Evolutionary conservation across 2,888 invertebrate genomes (phyloP).

Genomic region (Parochlus steinenii): DNA sequence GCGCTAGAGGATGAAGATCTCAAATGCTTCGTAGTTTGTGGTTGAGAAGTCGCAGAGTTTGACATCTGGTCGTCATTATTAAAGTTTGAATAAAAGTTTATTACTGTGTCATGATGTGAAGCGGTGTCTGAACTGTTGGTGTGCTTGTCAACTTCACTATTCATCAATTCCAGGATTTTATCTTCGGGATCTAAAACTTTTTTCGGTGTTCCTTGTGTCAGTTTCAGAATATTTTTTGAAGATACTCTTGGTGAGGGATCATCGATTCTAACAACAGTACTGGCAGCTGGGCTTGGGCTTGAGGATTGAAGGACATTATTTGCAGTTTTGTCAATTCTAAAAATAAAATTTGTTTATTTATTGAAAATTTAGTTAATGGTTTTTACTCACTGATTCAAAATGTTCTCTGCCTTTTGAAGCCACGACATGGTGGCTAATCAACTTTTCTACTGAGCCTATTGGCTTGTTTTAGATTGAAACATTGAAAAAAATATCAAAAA

Average conservation of each 20-base stretch:
- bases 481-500: not conserved
- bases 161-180: too few relatives aligned
- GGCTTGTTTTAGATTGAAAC: not conserved
- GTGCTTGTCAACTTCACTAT: too few relatives aligned
- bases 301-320: constrained; percentile 37
- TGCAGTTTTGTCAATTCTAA: constrained; percentile 58
- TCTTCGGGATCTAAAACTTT: constrained; percentile 1
- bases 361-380: too few relatives aligned
- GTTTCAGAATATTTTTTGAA: constrained; percentile 5
- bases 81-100: constrained; percentile 3
- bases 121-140: too few relatives aligned
- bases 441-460: too few relatives aligned
- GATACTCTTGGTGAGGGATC: not conserved
- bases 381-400: too few relatives aligned
- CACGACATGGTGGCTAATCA: constrained; percentile 51
- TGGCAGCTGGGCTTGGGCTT: too few relatives aligned
- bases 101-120: constrained; percentile 8
- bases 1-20: not conserved
- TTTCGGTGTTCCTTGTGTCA: constrained; percentile 1
- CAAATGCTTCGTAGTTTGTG: not conserved
- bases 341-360: too few relatives aligned
- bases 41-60: too few relatives aligned
- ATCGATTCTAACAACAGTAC: not conserved
- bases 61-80: not conserved
- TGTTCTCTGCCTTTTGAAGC: constrained; percentile 56